Base-by-base conservation (phyloP, 2,113 vertebrate genomes). In the Malurus cyaneus region DNA sequence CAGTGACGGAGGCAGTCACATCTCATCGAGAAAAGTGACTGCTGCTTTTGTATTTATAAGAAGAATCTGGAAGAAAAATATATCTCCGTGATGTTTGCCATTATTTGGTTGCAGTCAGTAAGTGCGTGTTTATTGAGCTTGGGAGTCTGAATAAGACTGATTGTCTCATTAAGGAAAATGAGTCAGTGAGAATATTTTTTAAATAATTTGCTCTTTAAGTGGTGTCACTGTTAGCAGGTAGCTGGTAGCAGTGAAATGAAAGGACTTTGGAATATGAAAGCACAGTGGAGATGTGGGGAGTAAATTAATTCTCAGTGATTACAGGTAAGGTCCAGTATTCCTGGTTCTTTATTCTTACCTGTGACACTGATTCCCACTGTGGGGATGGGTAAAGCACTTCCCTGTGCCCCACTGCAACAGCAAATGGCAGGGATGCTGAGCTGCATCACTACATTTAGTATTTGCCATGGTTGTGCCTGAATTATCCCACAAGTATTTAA, bases 121-220 rank as follows among this genome's bases (percentile, higher is more conserved):
- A 77, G 29, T 7, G 16, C 72, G 54, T 62, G 62, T 86, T 90
- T 88, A 24, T 69, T 80, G 90, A 92, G 53, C 50, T 42, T 0
- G 2, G 8, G 31, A 3, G 2, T 90, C 52, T 86, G 46, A 60
- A 13, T 59, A 80, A 80, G 64, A 70, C 26, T 41, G 81, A 82
- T 56, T 53, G 76, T 64, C 76, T 88, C 72, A 59, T 95, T 88
- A 92, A 60, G 44, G 79, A 53, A 92, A 90, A 82, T 62, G 79
- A 92, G 67, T 74, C 72, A 62, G 50, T 49, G 31, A 85, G 62
- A 71, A 39, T 67, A 71, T 41, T 80, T 93, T 94, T 88, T 39
- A 81, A 81, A 64, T 86, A 9, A 71, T 49, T 80, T 88, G 39
- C 21, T 78, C 18, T 86, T 65, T 78, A 80, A 88, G 64, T 39